Percentiles rank a stretch among this genome's conserved stretches.
Evolutionary conservation across 1,140 invertebrate genomes (phyloP).

Genomic region (Ceratitis capitata): DNA sequence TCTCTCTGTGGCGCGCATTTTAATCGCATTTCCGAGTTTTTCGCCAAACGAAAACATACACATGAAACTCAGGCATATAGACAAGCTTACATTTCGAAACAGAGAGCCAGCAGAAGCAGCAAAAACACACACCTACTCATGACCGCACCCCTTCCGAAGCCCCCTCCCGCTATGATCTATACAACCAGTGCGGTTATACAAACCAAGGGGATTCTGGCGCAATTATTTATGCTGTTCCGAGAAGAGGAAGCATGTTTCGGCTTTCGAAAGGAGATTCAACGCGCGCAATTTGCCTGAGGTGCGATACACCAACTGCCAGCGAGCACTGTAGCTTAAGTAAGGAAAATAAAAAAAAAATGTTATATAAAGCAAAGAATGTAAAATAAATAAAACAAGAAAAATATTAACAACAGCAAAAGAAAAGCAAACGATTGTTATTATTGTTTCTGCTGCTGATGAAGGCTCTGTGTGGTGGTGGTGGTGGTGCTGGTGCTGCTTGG

Average conservation of each 20-base stretch:
- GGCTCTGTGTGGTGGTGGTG: neutral
- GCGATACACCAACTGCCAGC: conserved; percentile 20
- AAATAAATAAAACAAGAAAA: neutral
- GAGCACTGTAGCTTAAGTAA: conserved; percentile 8
- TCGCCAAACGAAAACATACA: neutral
- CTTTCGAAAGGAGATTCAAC: conserved; percentile 7
- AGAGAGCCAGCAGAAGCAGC: neutral
- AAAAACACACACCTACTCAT: neutral
- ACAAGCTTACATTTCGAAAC: neutral
- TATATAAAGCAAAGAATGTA: neutral
- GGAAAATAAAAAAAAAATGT: neutral
- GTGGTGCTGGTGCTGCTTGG: neutral
- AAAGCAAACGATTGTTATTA: neutral
- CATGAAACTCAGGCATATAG: neutral
- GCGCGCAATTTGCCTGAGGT: conserved; percentile 29
- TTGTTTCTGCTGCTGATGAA: neutral
- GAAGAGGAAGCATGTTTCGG: neutral
- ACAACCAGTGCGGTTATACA: neutral
- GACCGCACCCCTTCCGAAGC: too few species aligned
- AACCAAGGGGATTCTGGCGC: conserved; percentile 4
- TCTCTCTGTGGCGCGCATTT: conserved; percentile 28
- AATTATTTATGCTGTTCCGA: conserved; percentile 32
- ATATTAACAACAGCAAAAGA: neutral
- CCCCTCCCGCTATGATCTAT: too few species aligned
- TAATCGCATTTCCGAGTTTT: conserved; percentile 34